Evolutionary conservation across 1,140 invertebrate genomes (phyloP), one percentile per base, ranked within the genome.

Genomic region (Lutraria rhynchaena): DNA sequence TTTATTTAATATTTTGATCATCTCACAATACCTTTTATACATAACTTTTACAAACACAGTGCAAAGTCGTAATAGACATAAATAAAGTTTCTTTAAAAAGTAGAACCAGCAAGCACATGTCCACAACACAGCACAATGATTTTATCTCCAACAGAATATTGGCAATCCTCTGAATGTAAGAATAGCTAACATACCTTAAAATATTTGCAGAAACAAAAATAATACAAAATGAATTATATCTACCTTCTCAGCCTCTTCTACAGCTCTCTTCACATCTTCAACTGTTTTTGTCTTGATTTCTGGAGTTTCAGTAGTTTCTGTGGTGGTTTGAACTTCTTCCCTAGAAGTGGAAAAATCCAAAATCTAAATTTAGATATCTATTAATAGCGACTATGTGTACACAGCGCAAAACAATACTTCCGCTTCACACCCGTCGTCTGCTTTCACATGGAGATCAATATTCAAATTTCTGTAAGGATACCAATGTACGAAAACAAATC

Each of bases 231-330:
- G 44, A 19, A 46, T 46, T 46, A 9, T 1, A 31, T 13, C 1
- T 53, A 77, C 75, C 75, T 77, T 77, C 55, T 77, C 75, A 24
- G 75, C 75, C 24, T 77, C 75, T 22, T 65, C 75, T 1, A 77
- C 75, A 35, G 75, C 75, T 57, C 75, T 51, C 44, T 77, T 77
- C n/a, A 77, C 75, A 77, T 77, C 75, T 58, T 77, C 75, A 9
- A 77, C 75, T 0, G 75, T 77, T 27, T 77, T 77, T 29, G 75
- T 67, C 37, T 77, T 77, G 35, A 77, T 77, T 77, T 77, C 75
- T 46, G 73, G 73, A 19, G 60, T 61, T 49, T 76, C 73, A 22
- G 75, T 61, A 41, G 60, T 77, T 53, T 77, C 74, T 1, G 60
- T 65, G 19, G 60, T 33, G 22, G 75, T 77, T 57, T 77, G 75